Evolutionary conservation across 2,888 invertebrate species (phyloP).

Genomic region (Andrena dorsata): DNA sequence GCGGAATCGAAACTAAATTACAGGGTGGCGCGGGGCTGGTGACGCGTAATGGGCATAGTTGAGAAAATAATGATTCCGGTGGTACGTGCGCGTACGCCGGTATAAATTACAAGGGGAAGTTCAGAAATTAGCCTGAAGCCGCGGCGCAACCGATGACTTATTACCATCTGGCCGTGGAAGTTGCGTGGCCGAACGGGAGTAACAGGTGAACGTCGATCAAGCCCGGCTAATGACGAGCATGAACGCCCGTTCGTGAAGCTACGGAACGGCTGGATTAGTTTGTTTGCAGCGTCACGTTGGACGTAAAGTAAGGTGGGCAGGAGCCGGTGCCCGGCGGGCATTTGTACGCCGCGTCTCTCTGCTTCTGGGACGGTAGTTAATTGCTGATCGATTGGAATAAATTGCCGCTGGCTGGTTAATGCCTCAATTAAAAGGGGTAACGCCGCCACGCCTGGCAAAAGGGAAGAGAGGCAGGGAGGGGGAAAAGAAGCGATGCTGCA

Average conservation of each 20-base stretch:
- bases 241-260: constrained; percentile 5
- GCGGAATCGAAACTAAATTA: constrained; percentile 32
- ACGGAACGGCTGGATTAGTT: constrained; percentile 32
- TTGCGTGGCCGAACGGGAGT: constrained; percentile 40
- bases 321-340: constrained; percentile 56
- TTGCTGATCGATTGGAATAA: constrained; percentile 80
- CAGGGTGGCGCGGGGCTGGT: constrained; percentile 11
- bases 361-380: constrained; percentile 73
- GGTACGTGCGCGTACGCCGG: constrained; percentile 7
- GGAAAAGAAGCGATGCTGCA: constrained; percentile 19
- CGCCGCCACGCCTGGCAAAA: background rate
- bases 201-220: constrained; percentile 62
- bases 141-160: constrained; percentile 50
- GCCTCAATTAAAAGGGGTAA: constrained; percentile 74
- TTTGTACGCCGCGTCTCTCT: constrained; percentile 65
- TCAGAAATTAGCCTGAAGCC: constrained; percentile 49
- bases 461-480: constrained; percentile 9
- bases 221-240: constrained; percentile 44
- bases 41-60: constrained; percentile 43
- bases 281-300: constrained; percentile 51
- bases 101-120: constrained; percentile 47
- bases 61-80: constrained; percentile 47
- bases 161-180: constrained; percentile 27
- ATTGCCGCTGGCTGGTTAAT: constrained; percentile 77
- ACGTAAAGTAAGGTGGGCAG: constrained; percentile 41